phyloP scores from a whole-genome alignment of 2,113 vertebrate genomes.

The Hystrix cristata region DNA sequence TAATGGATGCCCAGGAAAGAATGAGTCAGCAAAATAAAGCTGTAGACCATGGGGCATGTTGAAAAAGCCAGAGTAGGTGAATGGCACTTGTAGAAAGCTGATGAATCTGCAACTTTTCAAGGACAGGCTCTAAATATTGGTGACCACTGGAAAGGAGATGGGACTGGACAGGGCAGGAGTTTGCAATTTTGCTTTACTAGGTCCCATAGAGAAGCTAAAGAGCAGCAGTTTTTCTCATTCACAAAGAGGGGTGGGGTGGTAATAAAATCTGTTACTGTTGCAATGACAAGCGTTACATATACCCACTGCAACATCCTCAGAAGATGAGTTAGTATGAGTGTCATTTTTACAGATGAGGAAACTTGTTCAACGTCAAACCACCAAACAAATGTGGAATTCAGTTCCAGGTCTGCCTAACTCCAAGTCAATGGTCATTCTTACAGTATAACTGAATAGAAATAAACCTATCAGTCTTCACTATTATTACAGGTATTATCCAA shows the following conservation, averaged over 20 bases:
- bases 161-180: neutral
- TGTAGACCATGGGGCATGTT: neutral
- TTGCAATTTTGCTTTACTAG: too few species aligned
- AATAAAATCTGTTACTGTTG: neutral
- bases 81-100: neutral
- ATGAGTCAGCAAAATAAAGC: neutral
- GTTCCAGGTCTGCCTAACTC: neutral
- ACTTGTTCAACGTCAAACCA: neutral
- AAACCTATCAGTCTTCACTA: neutral
- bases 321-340: neutral
- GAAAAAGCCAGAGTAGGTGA: neutral
- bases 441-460: neutral
- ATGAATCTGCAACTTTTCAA: neutral
- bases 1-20: neutral
- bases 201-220: neutral
- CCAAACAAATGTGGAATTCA: neutral
- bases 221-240: neutral
- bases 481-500: neutral
- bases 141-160: neutral
- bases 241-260: neutral
- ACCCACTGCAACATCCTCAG: neutral
- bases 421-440: neutral
- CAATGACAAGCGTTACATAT: neutral
- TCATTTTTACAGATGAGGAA: neutral
- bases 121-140: neutral